Base-by-base conservation (phyloP, 2,797 vertebrate genomes). In the Rhinella marina region DNA sequence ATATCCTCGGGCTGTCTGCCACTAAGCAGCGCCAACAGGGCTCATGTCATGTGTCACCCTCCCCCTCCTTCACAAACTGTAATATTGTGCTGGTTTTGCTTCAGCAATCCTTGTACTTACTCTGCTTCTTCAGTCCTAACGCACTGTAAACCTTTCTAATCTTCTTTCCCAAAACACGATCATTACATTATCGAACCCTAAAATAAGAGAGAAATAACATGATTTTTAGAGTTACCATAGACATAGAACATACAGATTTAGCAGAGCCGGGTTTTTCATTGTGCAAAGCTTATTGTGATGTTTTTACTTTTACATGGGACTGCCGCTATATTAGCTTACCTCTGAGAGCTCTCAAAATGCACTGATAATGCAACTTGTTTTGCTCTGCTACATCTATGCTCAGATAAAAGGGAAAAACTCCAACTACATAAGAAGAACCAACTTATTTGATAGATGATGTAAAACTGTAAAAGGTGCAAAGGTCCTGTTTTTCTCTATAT, bases 81-180 rank as follows among this genome's bases (percentile, higher is more conserved):
- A 54, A 77, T 25, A 52, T n/a, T 52, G 11, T 7, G 6, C 21
- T 14, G 19, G 21, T 14, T 50, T 23, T 50, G 23, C 13, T 50
- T 81, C 13, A 23, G 13, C 29, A 66, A 8, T 81, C 59, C 32
- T 48, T 78, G 59, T 66, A 87, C 86, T 87, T 73, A 87, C 86
- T 23, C 21, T 76, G n/a, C 16, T 76, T 85, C 73, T 77, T 78
- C n/a, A 52, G 73, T 2, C n/a, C 27, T 50, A 77, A 27, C 48
- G 50, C 72, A 52, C 41, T 59, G 78, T 64, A 54, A 62, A 66
- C 5, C 41, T 54, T 50, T 85, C 70, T 84, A 27, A 12, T 85
- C 59, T 77, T 62, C 25, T 52, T 48, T 77, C 48, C 57, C 23
- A n/a, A 48, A 75, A 29, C 11, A 29, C 68, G 32, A 66, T 75